Evolutionary conservation across 2,797 vertebrate species (phyloP).

Genomic region (Peromyscus eremicus): DNA sequence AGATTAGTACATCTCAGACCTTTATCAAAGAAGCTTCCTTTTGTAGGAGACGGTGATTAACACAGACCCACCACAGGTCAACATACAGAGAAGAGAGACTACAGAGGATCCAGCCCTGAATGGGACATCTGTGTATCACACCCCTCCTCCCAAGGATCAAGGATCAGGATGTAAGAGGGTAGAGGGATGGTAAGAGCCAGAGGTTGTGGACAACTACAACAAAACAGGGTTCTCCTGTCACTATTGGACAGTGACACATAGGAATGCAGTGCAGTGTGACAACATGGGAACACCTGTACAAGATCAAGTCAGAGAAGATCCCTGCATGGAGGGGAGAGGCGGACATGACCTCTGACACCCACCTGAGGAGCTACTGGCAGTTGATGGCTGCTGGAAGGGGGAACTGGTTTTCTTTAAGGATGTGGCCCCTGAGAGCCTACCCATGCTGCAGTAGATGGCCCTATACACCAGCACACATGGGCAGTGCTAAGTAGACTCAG

Average conservation of each 20-base stretch:
- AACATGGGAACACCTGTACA: not conserved
- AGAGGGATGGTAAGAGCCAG: not conserved
- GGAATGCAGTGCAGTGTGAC: not conserved
- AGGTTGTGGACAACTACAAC: not conserved
- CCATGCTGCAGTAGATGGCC: too few species aligned
- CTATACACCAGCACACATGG: fast-evolving
- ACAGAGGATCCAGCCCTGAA: not conserved
- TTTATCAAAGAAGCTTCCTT: not conserved
- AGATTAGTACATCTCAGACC: not conserved
- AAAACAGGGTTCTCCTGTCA: not conserved
- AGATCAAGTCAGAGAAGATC: not conserved
- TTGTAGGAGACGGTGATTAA: not conserved
- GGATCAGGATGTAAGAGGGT: not conserved
- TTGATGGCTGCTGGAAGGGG: too few species aligned
- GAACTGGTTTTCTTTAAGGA: too few species aligned
- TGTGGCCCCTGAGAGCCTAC: too few species aligned
- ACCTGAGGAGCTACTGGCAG: too few species aligned
- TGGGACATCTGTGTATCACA: not conserved
- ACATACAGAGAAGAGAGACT: not conserved
- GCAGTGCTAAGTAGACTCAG: too few species aligned
- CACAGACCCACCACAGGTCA: not conserved
- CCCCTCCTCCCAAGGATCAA: not conserved
- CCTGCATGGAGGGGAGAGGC: not conserved
- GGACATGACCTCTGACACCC: not conserved
- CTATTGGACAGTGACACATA: not conserved